Evolutionary conservation across 2,797 vertebrate species (phyloP).

Genomic region (Anolis apletophallus): DNA sequence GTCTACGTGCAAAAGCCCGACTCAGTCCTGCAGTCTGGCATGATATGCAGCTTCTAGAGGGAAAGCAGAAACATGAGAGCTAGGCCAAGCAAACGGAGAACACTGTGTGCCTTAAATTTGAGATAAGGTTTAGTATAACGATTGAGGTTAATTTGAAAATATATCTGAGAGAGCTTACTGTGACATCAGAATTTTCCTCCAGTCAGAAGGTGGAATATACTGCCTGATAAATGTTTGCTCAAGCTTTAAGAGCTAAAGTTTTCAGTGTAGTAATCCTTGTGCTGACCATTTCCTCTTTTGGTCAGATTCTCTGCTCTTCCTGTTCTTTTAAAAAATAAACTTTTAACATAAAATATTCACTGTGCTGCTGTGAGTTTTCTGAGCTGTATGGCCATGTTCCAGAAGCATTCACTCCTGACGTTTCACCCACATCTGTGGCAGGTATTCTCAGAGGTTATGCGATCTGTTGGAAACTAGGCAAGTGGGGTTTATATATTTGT

Average conservation of each 20-base stretch:
- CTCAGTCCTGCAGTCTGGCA: not conserved
- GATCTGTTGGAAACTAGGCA: no score
- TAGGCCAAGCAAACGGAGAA: not conserved
- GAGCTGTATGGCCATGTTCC: no score
- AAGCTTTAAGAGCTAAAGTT: not conserved
- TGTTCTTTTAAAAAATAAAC: not conserved
- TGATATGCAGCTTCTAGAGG: not conserved
- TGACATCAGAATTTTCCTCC: not conserved
- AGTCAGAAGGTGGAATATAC: not conserved
- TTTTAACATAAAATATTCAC: no score
- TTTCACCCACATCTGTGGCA: no score
- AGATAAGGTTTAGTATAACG: not conserved
- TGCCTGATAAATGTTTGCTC: not conserved
- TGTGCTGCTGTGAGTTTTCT: no score
- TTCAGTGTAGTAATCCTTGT: not conserved
- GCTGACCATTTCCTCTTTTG: not conserved
- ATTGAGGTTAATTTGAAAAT: not conserved
- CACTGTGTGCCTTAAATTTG: not conserved
- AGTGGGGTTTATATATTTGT: no score
- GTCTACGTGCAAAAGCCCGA: not conserved
- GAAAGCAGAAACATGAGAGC: not conserved
- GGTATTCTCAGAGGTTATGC: no score
- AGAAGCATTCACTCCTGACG: no score
- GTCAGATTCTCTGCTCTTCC: not conserved
- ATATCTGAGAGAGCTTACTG: not conserved